Base-by-base conservation (phyloP, 1,140 invertebrate genomes). In the Bathynomus jamesi region DNA sequence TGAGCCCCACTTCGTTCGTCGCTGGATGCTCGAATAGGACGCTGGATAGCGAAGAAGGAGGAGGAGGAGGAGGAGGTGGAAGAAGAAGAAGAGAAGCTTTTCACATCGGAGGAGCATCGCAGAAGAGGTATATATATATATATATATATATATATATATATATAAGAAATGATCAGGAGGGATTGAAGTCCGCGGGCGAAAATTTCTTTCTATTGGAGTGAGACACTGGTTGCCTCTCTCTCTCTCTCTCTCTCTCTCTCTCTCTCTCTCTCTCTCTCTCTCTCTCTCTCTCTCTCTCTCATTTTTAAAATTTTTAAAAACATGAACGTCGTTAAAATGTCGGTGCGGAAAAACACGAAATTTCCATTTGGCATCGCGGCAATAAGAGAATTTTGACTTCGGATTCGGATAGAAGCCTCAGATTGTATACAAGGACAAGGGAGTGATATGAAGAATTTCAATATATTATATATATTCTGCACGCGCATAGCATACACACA, bases 261-360 rank as follows among this genome's bases (percentile, higher is more conserved):
- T 40, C 32, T 40, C 32, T 40, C 32, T 40, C 32, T 40, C 32
- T 40, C 32, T 40, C 32, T 40, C 32, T 8, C 17, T 40, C 32
- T 8, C 32, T 40, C 32, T 8, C 32, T 40, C 32, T 40, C 32
- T 40, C 17, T 7, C 32, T 7, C 71, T 46, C 64, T 40, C 67
- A 64, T 69, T 61, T 28, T 64, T 40, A 69, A 73, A 69, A 69
- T 69, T 73, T 69, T 69, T 65, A 73, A 73, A 40, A 64, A 73
- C 67, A 69, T 69, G 71, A 64, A 69, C 62, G 71, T 73, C 71
- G 71, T 73, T 73, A 73, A 73, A 69, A 73, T 64, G 71, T 73
- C 71, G 60, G 61, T 21, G 32, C 40, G 65, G 71, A 73, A 73
- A 73, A 73, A 73, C 71, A 73, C 67, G 71, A 69, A 69, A 69